Percentiles rank a stretch among this genome's conserved stretches.
These are phyloP conservation scores for Pantherophis alleghaniensis DNA, from an alignment of 2,797 vertebrate species.

Conservation along the genomic window DNA sequence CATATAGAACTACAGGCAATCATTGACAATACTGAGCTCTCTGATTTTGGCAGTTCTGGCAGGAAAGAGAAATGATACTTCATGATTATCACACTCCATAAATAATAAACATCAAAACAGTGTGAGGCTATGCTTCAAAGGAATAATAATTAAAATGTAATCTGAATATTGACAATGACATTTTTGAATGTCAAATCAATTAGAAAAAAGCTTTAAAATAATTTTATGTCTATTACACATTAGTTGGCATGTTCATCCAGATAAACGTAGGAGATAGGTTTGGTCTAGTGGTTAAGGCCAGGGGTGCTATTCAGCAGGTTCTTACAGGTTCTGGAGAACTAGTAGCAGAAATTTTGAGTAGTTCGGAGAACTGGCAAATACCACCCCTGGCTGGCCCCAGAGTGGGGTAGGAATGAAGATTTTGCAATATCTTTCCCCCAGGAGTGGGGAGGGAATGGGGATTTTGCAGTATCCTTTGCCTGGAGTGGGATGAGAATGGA, in stretches of 20 bases:
- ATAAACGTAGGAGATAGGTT: not conserved
- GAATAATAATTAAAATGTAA: not conserved
- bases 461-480: too few species aligned
- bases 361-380: too few species aligned
- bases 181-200: not conserved
- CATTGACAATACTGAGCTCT: not conserved
- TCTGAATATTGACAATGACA: not conserved
- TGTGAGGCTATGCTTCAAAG: slow-evolving; percentile 1
- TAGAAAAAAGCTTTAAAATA: not conserved
- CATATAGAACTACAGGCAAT: slow-evolving; percentile 21
- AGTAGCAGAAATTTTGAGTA: too few species aligned
- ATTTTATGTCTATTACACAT: slow-evolving; percentile 5
- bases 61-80: slow-evolving; percentile 32
- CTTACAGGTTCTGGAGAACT: too few species aligned
- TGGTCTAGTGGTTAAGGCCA: not conserved
- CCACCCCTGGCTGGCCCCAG: too few species aligned
- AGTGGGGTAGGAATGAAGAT: too few species aligned
- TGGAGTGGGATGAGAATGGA: too few species aligned
- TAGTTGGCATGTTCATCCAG: not conserved
- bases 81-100: slow-evolving; percentile 10
- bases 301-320: too few species aligned
- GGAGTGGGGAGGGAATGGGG: too few species aligned
- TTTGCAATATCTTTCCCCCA: too few species aligned
- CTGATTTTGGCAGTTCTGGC: slow-evolving; percentile 19
- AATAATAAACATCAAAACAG: slow-evolving; percentile 23